Percentiles rank a stretch among this genome's conserved stretches.
Evolutionary conservation across 2,797 vertebrate genomes (phyloP).

Genomic region (Danio tinwini): DNA sequence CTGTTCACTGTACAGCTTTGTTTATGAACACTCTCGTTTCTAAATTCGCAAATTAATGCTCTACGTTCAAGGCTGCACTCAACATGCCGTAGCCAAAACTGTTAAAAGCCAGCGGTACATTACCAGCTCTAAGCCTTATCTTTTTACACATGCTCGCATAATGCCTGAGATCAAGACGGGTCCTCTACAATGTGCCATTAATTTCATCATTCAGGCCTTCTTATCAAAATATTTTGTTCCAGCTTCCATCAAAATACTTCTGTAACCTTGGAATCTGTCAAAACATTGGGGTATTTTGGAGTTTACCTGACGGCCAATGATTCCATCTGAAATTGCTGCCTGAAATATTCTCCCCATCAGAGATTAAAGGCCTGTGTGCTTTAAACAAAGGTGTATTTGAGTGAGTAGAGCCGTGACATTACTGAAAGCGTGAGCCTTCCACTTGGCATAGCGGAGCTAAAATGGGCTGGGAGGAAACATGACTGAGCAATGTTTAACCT

Average conservation of each 20-base stretch:
- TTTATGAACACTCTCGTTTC: conserved; percentile 42
- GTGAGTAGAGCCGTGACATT: conserved; percentile 70
- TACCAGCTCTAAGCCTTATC: conserved; percentile 60
- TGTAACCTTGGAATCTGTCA: conserved; percentile 78
- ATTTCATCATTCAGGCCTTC: conserved; percentile 68
- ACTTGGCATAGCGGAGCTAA: conserved; percentile 62
- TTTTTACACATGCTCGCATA: conserved; percentile 64
- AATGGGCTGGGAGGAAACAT: conserved; percentile 68
- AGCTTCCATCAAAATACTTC: conserved; percentile 74
- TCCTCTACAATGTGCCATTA: conserved; percentile 69
- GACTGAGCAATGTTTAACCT: conserved; percentile 68
- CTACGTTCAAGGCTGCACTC: conserved; percentile 37
- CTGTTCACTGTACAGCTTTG: conserved; percentile 49
- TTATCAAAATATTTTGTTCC: conserved; percentile 77
- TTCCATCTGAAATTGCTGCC: conserved; percentile 63
- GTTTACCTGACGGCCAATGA: conserved; percentile 70
- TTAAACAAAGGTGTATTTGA: conserved; percentile 75
- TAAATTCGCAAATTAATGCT: conserved; percentile 32
- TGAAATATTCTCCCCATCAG: conserved; percentile 66
- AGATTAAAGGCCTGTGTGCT: conserved; percentile 67
- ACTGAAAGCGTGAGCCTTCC: conserved; percentile 65
- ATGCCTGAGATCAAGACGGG: conserved; percentile 59
- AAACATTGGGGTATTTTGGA: conserved; percentile 72
- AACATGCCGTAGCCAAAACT: conserved; percentile 45
- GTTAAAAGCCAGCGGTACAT: conserved; percentile 53